phyloP scores from a whole-genome alignment of 2,113 vertebrate species.

The Pipra filicauda region DNA sequence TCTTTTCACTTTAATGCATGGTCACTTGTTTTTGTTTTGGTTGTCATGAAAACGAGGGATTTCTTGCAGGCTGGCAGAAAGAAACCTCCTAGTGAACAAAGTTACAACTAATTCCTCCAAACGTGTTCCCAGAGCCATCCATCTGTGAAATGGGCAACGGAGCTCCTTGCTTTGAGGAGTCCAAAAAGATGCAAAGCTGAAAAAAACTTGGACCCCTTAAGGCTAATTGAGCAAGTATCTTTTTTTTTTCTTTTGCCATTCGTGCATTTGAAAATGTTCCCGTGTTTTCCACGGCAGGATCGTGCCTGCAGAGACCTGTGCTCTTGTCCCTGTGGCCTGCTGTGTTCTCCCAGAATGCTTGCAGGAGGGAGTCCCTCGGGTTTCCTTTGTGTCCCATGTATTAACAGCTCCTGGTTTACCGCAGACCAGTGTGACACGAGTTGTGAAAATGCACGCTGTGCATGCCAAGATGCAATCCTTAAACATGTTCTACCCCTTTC shows the following conservation, averaged over 20 bases:
- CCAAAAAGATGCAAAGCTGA: background rate
- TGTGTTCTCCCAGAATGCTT: background rate
- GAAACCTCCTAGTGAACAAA: conserved; percentile 18
- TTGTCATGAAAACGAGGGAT: conserved; percentile 79
- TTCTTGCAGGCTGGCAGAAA: conserved; percentile 66
- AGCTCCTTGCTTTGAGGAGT: background rate
- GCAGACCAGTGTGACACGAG: background rate
- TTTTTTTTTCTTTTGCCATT: background rate
- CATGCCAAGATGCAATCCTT: background rate
- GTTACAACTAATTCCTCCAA: background rate
- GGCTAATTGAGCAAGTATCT: background rate
- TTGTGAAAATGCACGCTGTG: background rate
- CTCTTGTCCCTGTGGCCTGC: background rate
- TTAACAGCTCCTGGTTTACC: background rate
- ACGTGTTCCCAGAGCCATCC: background rate
- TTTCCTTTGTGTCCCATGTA: background rate
- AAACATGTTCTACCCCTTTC: background rate
- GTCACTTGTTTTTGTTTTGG: conserved; percentile 67
- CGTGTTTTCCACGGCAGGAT: background rate
- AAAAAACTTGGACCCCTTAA: background rate
- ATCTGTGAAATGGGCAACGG: background rate
- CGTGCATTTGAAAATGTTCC: background rate
- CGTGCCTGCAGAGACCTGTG: background rate
- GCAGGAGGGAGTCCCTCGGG: background rate
- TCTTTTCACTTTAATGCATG: conserved; percentile 65